Percentiles rank a stretch among this genome's conserved stretches.
Evolutionary conservation across 2,113 vertebrate species (phyloP).

Genomic region (Eublepharis macularius): DNA sequence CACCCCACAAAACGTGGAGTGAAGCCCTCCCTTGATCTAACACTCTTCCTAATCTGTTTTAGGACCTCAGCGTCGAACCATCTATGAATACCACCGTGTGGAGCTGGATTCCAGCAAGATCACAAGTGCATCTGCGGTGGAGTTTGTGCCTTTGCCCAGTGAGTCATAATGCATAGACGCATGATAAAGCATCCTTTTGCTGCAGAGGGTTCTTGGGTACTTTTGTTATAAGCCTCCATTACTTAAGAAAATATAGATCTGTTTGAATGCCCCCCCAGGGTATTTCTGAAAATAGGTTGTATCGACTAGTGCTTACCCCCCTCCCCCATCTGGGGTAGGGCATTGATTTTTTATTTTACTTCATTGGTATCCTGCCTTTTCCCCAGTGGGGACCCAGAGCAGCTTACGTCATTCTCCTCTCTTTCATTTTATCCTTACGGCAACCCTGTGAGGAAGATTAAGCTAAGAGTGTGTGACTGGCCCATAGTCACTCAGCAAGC

Average conservation of each 20-base stretch:
- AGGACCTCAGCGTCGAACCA: slow-evolving; percentile 83
- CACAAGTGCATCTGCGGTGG: slow-evolving; percentile 81
- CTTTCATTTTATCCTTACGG: too few relatives aligned
- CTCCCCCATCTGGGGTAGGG: background rate
- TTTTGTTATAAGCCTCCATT: background rate
- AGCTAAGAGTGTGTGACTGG: too few relatives aligned
- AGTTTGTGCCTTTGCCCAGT: slow-evolving; percentile 92
- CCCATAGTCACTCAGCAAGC: too few relatives aligned
- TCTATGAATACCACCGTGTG: slow-evolving; percentile 94
- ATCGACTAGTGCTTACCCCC: background rate
- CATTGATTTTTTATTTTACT: background rate
- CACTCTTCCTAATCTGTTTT: slow-evolving; percentile 2
- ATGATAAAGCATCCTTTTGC: accelerated
- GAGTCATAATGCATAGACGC: slow-evolving; percentile 60
- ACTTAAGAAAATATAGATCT: background rate
- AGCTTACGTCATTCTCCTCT: too few relatives aligned
- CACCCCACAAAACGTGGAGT: background rate
- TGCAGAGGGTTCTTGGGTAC: background rate
- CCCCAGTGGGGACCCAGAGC: too few relatives aligned
- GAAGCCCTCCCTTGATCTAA: accelerated
- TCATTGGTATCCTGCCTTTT: background rate
- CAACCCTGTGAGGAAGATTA: too few relatives aligned
- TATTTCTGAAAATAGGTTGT: background rate
- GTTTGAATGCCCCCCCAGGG: background rate
- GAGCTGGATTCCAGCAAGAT: slow-evolving; percentile 87